These are phyloP conservation scores for Dendrocincla fuliginosa DNA, from an alignment of 2,797 vertebrate species.

Conservation along the genomic window DNA sequence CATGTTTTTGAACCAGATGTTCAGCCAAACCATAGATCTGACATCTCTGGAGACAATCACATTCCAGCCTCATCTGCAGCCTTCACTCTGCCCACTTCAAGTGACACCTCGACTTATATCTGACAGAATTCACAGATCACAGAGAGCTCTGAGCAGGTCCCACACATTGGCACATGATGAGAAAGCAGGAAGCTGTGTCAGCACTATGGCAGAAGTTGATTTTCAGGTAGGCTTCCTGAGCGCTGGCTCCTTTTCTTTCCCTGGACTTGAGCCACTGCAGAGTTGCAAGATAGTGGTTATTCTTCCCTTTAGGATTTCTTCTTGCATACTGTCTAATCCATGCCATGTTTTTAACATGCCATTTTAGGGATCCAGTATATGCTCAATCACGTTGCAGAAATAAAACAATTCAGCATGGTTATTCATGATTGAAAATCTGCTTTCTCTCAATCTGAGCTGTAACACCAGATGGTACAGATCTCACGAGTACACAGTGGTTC, in stretches of 20 bases:
- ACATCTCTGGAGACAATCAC: not conserved
- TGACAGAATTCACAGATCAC: constrained; percentile 7
- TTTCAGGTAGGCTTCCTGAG: constrained; percentile 20
- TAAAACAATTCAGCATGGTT: not conserved
- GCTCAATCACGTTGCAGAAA: not conserved
- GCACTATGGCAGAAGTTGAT: not conserved
- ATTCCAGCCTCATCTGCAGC: not conserved
- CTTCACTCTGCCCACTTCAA: constrained; percentile 2
- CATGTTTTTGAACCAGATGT: not conserved
- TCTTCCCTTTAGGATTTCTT: not conserved
- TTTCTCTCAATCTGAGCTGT: not conserved
- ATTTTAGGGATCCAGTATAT: not conserved
- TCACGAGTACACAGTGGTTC: not conserved
- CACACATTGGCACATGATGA: not conserved
- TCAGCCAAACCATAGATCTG: not conserved
- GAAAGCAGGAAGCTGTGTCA: constrained; percentile 15
- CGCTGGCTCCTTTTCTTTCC: not conserved
- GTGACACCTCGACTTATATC: constrained; percentile 21
- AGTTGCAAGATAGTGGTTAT: not conserved
- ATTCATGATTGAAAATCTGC: not conserved
- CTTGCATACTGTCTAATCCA: not conserved
- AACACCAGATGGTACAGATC: not conserved
- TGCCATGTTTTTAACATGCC: not conserved
- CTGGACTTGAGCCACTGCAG: not conserved
- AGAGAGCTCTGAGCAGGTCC: constrained; percentile 17